Evolutionary conservation across 2,797 vertebrate genomes (phyloP).

Genomic region (Arctocebus calabarensis): DNA sequence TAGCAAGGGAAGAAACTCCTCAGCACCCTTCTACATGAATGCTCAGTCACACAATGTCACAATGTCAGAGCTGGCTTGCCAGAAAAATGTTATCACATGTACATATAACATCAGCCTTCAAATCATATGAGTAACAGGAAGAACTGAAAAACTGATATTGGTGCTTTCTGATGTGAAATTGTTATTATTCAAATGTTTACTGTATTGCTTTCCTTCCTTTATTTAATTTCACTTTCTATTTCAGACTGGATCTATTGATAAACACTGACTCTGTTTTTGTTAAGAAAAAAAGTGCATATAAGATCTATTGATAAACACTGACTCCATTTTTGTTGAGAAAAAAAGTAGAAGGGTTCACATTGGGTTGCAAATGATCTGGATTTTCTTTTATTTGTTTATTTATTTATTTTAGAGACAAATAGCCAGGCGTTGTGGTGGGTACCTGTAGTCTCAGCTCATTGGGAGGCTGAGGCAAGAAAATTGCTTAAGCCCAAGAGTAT

Average conservation of each 20-base stretch:
- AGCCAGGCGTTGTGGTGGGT: no score
- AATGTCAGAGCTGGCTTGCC: neutral
- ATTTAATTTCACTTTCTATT: constrained; percentile 56
- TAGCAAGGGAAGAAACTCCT: neutral
- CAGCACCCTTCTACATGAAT: neutral
- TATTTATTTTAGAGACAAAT: no score
- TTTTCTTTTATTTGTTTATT: neutral
- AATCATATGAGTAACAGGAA: neutral
- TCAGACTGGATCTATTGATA: neutral
- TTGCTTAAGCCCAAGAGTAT: no score
- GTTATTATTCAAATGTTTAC: neutral
- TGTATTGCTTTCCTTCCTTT: neutral
- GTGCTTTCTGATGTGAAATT: neutral
- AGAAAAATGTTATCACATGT: neutral
- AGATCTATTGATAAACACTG: neutral
- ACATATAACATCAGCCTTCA: neutral
- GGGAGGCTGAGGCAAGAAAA: no score
- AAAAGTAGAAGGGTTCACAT: neutral
- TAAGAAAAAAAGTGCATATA: neutral
- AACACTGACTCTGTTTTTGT: neutral
- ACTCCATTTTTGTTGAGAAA: neutral
- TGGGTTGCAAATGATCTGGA: neutral
- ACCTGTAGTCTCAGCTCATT: no score
- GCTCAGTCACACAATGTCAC: neutral
- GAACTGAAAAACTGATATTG: neutral